Evolutionary conservation across 1,140 invertebrate genomes (phyloP).

Genomic region (Cotesia chilonis): DNA sequence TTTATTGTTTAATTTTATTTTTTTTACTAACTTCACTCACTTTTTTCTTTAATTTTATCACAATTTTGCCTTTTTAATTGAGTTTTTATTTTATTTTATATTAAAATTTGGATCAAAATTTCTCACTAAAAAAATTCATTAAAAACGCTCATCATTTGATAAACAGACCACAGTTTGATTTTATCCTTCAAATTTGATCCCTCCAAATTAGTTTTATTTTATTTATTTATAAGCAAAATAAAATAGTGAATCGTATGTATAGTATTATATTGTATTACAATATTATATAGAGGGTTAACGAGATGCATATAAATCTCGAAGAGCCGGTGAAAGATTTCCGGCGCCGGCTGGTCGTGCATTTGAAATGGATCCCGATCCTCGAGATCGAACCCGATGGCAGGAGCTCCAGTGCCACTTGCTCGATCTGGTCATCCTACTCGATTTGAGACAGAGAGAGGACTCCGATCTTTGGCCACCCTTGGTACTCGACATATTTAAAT

Average conservation of each 20-base stretch:
- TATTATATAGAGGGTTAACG: constrained; percentile 22
- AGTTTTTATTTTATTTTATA: no score
- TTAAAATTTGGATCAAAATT: no score
- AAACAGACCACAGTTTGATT: no score
- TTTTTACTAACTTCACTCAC: background rate
- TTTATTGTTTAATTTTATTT: background rate
- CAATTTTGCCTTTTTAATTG: no score
- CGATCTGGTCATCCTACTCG: constrained; percentile 23
- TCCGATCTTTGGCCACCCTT: constrained; percentile 24
- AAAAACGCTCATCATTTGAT: no score
- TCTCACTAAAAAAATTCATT: no score
- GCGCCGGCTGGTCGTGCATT: constrained; percentile 33
- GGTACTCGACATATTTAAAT: constrained; percentile 39
- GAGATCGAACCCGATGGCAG: constrained; percentile 37
- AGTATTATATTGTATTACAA: no score
- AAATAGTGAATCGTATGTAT: no score
- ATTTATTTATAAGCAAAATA: background rate
- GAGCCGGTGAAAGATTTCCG: constrained; percentile 29
- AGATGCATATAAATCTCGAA: constrained; percentile 31
- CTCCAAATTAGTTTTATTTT: background rate
- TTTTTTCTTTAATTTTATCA: no score
- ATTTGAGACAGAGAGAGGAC: constrained; percentile 34
- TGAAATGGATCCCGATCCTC: constrained; percentile 38
- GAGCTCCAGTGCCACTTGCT: constrained; percentile 38
- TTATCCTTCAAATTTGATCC: no score